A percentile compares a stretch with the other conserved stretches of the same genome.
Conservation (phyloP, 2,113 vertebrate genomes). For the Myotis lucifugus region DNA sequence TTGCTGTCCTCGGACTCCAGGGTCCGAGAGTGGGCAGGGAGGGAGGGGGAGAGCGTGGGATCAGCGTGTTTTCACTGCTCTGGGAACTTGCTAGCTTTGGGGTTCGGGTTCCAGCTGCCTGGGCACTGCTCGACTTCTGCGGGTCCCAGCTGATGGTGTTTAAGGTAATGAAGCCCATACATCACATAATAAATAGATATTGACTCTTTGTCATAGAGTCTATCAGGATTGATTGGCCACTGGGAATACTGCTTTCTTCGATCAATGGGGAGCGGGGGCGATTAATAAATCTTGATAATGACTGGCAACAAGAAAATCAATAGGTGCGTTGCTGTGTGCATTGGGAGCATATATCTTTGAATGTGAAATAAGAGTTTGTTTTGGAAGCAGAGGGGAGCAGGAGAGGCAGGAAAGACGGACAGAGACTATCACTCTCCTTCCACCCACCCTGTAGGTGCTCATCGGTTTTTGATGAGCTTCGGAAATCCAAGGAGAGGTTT, state of each 20-base stretch:
- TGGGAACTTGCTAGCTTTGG: too few relatives aligned
- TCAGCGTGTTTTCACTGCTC: background rate
- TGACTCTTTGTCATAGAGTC: constrained; percentile 80
- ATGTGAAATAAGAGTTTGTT: constrained; percentile 39
- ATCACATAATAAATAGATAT: constrained; percentile 88
- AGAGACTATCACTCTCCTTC: background rate
- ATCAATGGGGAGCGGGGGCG: constrained; percentile 81
- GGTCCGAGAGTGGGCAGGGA: background rate
- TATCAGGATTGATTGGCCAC: constrained; percentile 84
- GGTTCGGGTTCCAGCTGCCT: background rate
- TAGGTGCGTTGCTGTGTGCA: constrained; percentile 79
- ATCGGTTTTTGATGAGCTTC: background rate
- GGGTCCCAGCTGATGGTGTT: constrained; percentile 66
- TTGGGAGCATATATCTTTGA: constrained; percentile 62
- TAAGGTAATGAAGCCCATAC: constrained; percentile 81
- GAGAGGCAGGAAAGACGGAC: background rate
- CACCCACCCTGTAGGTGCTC: background rate
- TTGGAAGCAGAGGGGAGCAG: background rate
- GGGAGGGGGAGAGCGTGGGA: background rate
- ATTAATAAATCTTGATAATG: constrained; percentile 86
- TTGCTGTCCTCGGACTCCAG: background rate
- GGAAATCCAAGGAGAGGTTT: background rate
- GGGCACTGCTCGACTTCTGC: constrained; percentile 8
- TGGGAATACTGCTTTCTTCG: constrained; percentile 76
- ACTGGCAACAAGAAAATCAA: constrained; percentile 81